Base-by-base conservation (phyloP, 1,140 invertebrate genomes). In the Parasteatoda tepidariorum region DNA sequence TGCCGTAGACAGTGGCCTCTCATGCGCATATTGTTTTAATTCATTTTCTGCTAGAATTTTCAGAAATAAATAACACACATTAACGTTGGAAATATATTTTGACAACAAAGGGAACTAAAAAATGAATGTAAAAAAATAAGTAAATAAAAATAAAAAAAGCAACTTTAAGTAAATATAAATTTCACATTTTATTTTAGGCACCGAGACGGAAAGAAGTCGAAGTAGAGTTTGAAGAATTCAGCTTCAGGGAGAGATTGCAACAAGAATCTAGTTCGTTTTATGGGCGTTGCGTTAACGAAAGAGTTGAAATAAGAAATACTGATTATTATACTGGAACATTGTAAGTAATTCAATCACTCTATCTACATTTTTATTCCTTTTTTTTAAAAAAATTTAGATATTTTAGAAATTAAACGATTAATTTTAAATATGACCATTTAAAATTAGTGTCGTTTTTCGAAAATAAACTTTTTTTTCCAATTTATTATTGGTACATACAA, bases 161-260 rank as follows among this genome's bases (percentile, higher is more conserved):
- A 26, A 9, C n/a, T 15, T 6, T n/a, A 3, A 9, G 9, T n/a
- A 48, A 48, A 2, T 48, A 18, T 48, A 48, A 48, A 48, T 4
- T 48, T 2, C 9, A 18, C 4, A 48, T 48, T 48, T 48, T 48
- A 13, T 41, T 55, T 4, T 38, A 85, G 85, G 85, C 85, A 11
- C 85, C 85, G 13, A 11, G 57, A 6, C 41, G 85, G 30, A 84
- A 85, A 75, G 71, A 73, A 57, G 83, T 85, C 6, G 55, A 79
- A 67, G 70, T 85, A 5, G 84, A 85, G 31, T 84, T 85, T 30
- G 61, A 82, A 48, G 85, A 85, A 59, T 85, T 85, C 59, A 83
- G 84, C 26, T 85, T 85, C 24, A 55, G 70, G 18, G 66, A 76
- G 15, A 38, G 84, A 33, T 28, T 85, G 11, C 67, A 85, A n/a